phyloP scores from a whole-genome alignment of 2,113 vertebrate genomes.

The Uropsilus gracilis region DNA sequence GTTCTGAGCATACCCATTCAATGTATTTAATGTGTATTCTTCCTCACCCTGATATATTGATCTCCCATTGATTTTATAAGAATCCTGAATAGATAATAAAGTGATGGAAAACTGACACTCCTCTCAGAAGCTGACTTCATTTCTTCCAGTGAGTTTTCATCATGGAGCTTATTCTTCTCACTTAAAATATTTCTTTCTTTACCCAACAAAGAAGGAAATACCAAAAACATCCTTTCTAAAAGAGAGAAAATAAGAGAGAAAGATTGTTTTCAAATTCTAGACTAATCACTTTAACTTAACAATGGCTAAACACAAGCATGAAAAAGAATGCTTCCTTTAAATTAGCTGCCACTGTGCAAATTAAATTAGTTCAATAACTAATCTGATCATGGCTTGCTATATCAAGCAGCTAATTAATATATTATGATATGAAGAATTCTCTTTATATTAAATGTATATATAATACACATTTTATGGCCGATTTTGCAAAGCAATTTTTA shows the following conservation, averaged over 20 bases:
- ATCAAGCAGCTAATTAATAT: conserved; percentile 72
- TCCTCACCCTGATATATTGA: not conserved
- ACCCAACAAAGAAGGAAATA: not conserved
- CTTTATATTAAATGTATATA: conserved; percentile 72
- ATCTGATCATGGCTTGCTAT: conserved; percentile 42
- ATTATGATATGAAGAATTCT: conserved; percentile 61
- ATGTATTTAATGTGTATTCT: not conserved
- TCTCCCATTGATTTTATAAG: not conserved
- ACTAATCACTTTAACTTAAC: conserved; percentile 49
- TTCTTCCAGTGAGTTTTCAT: conserved; percentile 27
- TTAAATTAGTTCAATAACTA: conserved; percentile 76
- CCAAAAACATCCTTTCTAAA: not conserved
- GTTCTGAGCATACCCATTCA: not conserved
- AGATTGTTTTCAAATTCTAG: conserved; percentile 44
- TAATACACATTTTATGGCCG: conserved; percentile 57
- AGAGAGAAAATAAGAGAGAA: not conserved
- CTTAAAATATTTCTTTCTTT: not conserved
- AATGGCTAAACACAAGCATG: conserved; percentile 42
- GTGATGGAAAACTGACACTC: not conserved
- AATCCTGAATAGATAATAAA: not conserved
- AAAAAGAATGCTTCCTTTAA: conserved; percentile 64
- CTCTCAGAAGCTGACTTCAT: conserved; percentile 3
- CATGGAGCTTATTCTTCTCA: not conserved
- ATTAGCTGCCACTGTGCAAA: conserved; percentile 70
- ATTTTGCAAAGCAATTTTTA: conserved; percentile 65